Percentiles rank a stretch among this genome's conserved stretches.
Evolutionary conservation across 2,113 vertebrate species (phyloP).

Genomic region (Dolichotis patagonum): DNA sequence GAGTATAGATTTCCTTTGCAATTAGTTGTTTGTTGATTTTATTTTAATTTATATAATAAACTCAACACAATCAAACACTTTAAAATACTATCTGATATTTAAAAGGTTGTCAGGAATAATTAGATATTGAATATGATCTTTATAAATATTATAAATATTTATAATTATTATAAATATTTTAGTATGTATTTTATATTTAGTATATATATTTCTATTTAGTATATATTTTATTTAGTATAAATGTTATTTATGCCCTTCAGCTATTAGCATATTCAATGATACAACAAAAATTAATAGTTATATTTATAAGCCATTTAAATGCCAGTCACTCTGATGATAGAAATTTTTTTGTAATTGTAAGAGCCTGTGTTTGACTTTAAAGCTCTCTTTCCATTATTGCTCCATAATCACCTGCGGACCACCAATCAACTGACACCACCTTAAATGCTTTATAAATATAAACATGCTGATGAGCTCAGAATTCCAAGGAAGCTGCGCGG

Average conservation of each 20-base stretch:
- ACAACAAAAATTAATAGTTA: constrained; percentile 66
- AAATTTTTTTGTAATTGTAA: neutral
- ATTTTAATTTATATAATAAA: constrained; percentile 10
- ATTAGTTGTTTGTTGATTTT: neutral
- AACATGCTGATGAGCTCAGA: neutral
- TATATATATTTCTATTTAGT: neutral
- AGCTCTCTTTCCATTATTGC: neutral
- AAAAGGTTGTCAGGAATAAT: neutral
- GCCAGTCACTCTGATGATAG: constrained; percentile 10
- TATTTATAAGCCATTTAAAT: constrained; percentile 34
- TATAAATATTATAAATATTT: no score
- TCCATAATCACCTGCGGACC: neutral
- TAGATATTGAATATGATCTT: neutral
- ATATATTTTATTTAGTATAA: neutral
- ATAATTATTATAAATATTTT: no score
- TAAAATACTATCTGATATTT: neutral
- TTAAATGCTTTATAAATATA: neutral
- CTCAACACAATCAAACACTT: neutral
- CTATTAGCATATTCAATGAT: constrained; percentile 4
- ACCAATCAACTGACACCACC: neutral
- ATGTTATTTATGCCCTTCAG: constrained; percentile 55
- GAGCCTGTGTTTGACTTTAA: neutral
- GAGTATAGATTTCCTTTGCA: neutral
- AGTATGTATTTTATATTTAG: no score
- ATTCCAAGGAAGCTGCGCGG: neutral